phyloP scores from a whole-genome alignment of 2,888 invertebrate species.

The Caenorhabditis sp. region DNA sequence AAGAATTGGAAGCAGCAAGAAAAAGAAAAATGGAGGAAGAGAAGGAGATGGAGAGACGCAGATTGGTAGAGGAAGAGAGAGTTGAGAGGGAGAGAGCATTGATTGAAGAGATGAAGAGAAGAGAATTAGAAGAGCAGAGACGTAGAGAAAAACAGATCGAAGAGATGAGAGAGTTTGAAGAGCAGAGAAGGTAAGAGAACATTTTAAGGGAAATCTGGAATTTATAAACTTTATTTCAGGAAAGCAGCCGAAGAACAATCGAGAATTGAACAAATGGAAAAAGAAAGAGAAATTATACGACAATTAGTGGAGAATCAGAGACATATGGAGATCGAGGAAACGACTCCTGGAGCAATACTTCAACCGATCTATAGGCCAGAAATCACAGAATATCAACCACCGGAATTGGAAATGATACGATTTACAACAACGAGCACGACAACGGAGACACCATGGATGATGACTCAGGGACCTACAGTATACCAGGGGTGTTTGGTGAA shows the following conservation, averaged over 20 bases:
- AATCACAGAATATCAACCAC: conserved; percentile 25
- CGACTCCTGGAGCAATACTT: conserved; percentile 17
- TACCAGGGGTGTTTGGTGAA: conserved; percentile 30
- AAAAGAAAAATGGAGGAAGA: conserved; percentile 27
- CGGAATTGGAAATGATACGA: conserved; percentile 38
- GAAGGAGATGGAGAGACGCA: conserved; percentile 16
- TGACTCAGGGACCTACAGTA: neutral
- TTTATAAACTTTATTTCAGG: too few relatives aligned
- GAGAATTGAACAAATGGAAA: conserved; percentile 22
- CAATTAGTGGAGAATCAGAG: conserved; percentile 19
- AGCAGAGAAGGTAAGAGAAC: conserved; percentile 19
- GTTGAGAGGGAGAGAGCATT: conserved; percentile 14
- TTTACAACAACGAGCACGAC: conserved; percentile 35
- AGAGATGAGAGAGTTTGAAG: conserved; percentile 17
- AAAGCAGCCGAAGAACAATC: conserved; percentile 18
- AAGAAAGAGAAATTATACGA: conserved; percentile 27
- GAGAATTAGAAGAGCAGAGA: conserved; percentile 21
- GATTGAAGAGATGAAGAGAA: conserved; percentile 14
- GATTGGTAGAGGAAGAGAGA: conserved; percentile 34
- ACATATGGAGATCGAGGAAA: neutral
- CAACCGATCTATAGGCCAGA: conserved; percentile 35
- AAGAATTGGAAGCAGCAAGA: conserved; percentile 27
- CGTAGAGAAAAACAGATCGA: conserved; percentile 17
- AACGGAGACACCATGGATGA: conserved; percentile 21
- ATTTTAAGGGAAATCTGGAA: too few relatives aligned